These are phyloP conservation scores for Harpagoxenus sublaevis DNA, from an alignment of 2,888 invertebrate species.

Conservation along the genomic window DNA sequence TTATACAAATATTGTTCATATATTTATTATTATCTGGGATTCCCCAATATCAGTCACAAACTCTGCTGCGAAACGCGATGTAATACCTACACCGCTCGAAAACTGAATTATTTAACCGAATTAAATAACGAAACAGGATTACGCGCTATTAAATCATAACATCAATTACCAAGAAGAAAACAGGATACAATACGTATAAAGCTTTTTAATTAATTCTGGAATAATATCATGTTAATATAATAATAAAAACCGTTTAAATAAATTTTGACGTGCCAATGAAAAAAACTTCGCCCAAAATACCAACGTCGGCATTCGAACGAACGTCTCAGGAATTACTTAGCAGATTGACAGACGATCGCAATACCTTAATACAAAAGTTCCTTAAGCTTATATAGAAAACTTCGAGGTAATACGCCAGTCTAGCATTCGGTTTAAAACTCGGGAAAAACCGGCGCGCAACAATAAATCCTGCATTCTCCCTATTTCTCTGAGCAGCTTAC, in stretches of 20 bases:
- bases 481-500: constrained; percentile 69
- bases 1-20: neutral
- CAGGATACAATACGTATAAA: neutral
- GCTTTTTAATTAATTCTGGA: neutral
- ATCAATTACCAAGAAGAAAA: neutral
- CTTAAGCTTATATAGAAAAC: constrained; percentile 58
- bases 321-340: constrained; percentile 12
- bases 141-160: neutral
- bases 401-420: constrained; percentile 57
- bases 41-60: neutral
- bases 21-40: neutral
- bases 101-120: constrained; percentile 1
- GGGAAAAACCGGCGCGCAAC: constrained; percentile 60
- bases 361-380: constrained; percentile 37
- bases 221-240: neutral
- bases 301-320: neutral
- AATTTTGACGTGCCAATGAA: neutral
- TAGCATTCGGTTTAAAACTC: constrained; percentile 63
- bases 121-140: neutral
- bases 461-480: constrained; percentile 68
- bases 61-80: neutral
- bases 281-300: neutral
- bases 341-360: constrained; percentile 28
- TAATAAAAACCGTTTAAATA: neutral
- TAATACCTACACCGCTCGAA: neutral